These are phyloP conservation scores for Ptychodera flava DNA, from an alignment of 35 echinoderm and acorn worm species.

Conservation along the genomic window DNA sequence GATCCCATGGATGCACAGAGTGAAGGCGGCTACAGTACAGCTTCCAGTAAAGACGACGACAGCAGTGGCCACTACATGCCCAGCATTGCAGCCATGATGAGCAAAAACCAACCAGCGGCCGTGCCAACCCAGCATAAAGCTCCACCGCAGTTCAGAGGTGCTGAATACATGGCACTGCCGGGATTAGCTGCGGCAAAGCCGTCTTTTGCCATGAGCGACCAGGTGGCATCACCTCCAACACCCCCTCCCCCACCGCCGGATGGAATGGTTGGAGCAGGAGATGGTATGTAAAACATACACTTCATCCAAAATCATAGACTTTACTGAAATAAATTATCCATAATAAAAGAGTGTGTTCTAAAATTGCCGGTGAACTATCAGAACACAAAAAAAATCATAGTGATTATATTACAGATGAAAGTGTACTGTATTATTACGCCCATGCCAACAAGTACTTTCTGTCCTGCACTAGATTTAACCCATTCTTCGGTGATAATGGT, in stretches of 20 bases:
- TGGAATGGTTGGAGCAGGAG: background rate
- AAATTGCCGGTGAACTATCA: too few relatives aligned
- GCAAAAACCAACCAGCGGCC: too few relatives aligned
- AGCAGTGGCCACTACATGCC: background rate
- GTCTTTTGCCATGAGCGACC: background rate
- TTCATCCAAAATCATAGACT: too few relatives aligned
- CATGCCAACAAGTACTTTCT: too few relatives aligned
- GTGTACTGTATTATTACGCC: too few relatives aligned
- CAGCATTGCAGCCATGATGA: background rate
- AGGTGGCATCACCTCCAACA: background rate
- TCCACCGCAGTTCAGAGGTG: background rate
- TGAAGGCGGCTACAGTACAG: constrained; percentile 5
- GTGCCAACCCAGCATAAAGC: background rate
- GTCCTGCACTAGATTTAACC: too few relatives aligned
- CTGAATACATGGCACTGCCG: background rate
- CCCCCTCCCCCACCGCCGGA: constrained; percentile 24
- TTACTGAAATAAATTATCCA: too few relatives aligned
- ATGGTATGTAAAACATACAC: too few relatives aligned
- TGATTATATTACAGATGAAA: too few relatives aligned
- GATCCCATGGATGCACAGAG: constrained; percentile 32
- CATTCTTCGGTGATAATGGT: too few relatives aligned
- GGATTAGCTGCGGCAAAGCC: background rate
- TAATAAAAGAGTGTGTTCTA: too few relatives aligned
- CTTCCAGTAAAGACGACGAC: background rate
- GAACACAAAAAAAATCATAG: too few relatives aligned